Evolutionary conservation across 2,797 vertebrate genomes (phyloP).

Genomic region (Corythornis leucogaster): DNA sequence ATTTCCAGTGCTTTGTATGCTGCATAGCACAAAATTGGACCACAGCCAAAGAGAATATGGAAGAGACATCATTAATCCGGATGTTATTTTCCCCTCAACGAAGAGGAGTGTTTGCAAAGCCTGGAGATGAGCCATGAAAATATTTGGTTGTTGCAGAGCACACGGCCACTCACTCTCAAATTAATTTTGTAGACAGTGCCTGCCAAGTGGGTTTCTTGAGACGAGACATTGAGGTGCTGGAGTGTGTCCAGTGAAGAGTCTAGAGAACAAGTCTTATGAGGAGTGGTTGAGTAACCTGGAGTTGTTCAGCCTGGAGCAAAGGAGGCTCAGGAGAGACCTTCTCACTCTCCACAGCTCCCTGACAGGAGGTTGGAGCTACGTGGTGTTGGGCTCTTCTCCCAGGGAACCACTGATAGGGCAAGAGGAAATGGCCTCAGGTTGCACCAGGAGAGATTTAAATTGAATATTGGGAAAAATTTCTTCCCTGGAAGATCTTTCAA

Average conservation of each 20-base stretch:
- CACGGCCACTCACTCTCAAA: background rate
- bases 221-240: background rate
- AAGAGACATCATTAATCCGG: background rate
- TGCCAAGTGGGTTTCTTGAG: background rate
- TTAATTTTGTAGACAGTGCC: background rate
- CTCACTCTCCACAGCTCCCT: background rate
- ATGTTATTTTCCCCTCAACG: background rate
- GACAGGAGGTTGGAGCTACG: background rate
- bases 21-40: rapidly evolving
- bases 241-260: background rate
- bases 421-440: background rate
- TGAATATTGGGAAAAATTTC: background rate
- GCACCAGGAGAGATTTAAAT: background rate
- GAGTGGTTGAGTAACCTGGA: background rate
- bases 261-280: background rate
- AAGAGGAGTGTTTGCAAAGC: background rate
- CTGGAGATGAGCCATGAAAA: background rate
- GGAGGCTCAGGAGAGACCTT: background rate
- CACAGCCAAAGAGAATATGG: background rate
- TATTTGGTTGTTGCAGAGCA: background rate
- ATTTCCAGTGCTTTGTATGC: background rate
- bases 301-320: background rate
- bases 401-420: background rate
- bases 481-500: background rate
- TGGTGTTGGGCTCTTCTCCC: background rate